Evolutionary conservation across 1,140 invertebrate species (phyloP).

Genomic region (Drosophila varians): DNA sequence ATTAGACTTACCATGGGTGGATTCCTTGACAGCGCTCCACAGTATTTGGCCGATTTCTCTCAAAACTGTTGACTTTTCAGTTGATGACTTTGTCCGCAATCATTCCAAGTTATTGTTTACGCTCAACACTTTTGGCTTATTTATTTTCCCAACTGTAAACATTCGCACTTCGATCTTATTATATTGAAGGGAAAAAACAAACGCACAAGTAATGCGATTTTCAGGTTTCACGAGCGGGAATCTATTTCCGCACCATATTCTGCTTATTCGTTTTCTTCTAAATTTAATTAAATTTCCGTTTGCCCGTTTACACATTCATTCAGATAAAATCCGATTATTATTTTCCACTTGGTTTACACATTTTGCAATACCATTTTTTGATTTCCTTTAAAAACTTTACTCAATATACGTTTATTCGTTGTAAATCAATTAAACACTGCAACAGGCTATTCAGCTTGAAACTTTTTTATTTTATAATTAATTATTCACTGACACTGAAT

Average conservation of each 20-base stretch:
- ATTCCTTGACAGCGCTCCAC: constrained; percentile 1
- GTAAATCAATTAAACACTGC: background rate
- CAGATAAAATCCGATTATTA: constrained; percentile 26
- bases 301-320: constrained; percentile 24
- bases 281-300: constrained; percentile 46
- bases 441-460: too few species aligned
- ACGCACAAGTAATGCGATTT: constrained; percentile 24
- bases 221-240: background rate
- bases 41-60: background rate
- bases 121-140: constrained; percentile 21
- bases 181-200: background rate
- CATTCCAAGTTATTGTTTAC: constrained; percentile 36
- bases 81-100: constrained; percentile 25
- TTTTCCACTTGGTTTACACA: constrained; percentile 13
- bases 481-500: too few species aligned
- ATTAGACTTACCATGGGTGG: constrained; percentile 16
- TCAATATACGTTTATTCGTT: background rate
- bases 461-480: too few species aligned
- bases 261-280: constrained; percentile 12
- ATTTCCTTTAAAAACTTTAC: background rate
- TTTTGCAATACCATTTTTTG: background rate
- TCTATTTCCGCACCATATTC: constrained; percentile 5
- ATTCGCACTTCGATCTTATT: constrained; percentile 32
- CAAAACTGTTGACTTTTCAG: constrained; percentile 23
- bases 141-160: constrained; percentile 20